phyloP scores from a whole-genome alignment of 2,113 vertebrate species.

The Myrmophylax atrothorax region DNA sequence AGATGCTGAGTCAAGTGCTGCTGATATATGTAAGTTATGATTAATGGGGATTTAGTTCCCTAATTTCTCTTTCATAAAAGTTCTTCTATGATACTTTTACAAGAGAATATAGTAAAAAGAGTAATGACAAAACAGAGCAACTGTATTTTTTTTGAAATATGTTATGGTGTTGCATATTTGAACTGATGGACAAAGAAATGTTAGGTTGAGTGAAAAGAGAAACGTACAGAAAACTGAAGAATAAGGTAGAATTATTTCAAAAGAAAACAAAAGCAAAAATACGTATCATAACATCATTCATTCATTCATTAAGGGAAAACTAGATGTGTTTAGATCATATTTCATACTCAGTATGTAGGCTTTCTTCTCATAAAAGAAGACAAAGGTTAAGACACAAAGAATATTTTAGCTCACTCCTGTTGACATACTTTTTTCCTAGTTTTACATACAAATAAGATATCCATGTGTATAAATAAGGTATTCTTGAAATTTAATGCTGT shows the following conservation, averaged over 20 bases:
- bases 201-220: neutral
- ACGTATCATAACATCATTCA: neutral
- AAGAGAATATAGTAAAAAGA: neutral
- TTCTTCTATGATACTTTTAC: neutral
- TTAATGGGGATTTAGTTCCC: neutral
- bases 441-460: neutral
- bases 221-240: neutral
- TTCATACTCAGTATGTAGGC: neutral
- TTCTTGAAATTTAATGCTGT: neutral
- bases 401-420: neutral
- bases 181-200: neutral
- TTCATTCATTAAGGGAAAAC: neutral
- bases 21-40: neutral
- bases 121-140: accelerated
- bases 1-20: neutral
- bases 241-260: neutral
- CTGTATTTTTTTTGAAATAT: accelerated
- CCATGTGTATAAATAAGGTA: neutral
- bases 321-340: neutral
- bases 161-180: accelerated
- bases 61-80: neutral
- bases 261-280: neutral
- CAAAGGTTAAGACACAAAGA: neutral
- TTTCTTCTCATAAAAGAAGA: neutral
- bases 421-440: neutral